Evolutionary conservation across 2,113 vertebrate species (phyloP).

Genomic region (cattle (Bos taurus)): DNA sequence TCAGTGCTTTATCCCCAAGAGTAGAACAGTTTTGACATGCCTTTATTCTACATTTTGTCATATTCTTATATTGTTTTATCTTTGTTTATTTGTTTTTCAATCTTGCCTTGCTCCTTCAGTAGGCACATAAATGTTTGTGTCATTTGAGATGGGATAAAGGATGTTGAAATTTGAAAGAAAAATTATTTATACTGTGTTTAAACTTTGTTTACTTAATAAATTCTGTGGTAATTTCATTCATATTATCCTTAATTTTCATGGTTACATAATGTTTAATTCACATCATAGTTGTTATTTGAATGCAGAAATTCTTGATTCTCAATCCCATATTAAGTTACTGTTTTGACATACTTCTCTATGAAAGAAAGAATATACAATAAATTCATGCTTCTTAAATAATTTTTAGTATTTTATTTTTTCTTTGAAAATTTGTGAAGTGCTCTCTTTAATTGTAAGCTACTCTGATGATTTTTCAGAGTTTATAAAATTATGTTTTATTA

Average conservation of each 20-base stretch:
- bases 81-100: not conserved
- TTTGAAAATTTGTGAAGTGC: not conserved
- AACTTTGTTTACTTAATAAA: not conserved
- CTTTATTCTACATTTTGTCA: not conserved
- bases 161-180: not conserved
- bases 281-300: conserved; percentile 28
- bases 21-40: not conserved
- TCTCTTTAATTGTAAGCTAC: not conserved
- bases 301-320: not conserved
- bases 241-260: not conserved
- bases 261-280: not conserved
- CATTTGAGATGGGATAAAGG: not conserved
- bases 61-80: not conserved
- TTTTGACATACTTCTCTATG: not conserved
- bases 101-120: not conserved
- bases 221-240: not conserved
- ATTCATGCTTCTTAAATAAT: not conserved
- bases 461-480: not conserved
- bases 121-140: not conserved
- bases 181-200: not conserved
- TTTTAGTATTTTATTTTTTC: not conserved
- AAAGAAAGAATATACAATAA: not conserved
- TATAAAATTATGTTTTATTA: not conserved
- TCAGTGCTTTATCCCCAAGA: not conserved
- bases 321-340: not conserved